These are phyloP conservation scores for Sturmia bella DNA, from an alignment of 2,888 invertebrate species.

Conservation along the genomic window DNA sequence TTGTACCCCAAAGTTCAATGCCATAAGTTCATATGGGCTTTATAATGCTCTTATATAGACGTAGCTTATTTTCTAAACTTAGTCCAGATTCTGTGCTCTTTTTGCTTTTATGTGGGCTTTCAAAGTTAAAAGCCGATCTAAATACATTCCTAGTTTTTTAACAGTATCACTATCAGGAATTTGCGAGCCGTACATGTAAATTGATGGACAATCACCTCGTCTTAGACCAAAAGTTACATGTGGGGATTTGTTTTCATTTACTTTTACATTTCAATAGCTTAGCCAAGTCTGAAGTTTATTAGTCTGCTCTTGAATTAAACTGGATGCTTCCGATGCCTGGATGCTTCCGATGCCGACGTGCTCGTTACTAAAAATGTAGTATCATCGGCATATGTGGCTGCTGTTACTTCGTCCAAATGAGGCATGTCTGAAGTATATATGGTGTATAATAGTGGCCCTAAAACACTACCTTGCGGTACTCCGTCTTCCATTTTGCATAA, in stretches of 20 bases:
- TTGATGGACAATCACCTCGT: not conserved
- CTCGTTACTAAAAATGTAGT: conserved; percentile 2
- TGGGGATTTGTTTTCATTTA: too few species aligned
- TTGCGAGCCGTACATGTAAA: not conserved
- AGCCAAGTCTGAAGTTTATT: not conserved
- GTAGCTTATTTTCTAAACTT: too few species aligned
- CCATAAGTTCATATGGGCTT: too few species aligned
- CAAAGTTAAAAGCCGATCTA: not conserved
- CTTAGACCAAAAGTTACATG: not conserved
- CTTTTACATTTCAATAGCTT: too few species aligned
- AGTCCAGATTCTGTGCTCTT: too few species aligned
- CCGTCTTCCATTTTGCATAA: conserved; percentile 26
- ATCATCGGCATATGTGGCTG: conserved; percentile 5
- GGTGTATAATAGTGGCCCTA: not conserved
- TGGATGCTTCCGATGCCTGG: not conserved
- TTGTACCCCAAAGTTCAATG: too few species aligned
- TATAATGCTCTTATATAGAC: too few species aligned
- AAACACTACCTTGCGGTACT: conserved; percentile 11
- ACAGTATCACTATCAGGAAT: not conserved
- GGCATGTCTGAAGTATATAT: not conserved
- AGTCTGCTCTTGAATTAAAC: not conserved
- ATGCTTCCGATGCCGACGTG: not conserved
- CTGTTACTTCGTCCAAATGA: too few species aligned
- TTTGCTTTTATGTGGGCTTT: too few species aligned
- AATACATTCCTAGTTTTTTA: not conserved